These are phyloP conservation scores for Setophaga kirtlandii DNA, from an alignment of 2,113 vertebrate genomes.

Conservation along the genomic window DNA sequence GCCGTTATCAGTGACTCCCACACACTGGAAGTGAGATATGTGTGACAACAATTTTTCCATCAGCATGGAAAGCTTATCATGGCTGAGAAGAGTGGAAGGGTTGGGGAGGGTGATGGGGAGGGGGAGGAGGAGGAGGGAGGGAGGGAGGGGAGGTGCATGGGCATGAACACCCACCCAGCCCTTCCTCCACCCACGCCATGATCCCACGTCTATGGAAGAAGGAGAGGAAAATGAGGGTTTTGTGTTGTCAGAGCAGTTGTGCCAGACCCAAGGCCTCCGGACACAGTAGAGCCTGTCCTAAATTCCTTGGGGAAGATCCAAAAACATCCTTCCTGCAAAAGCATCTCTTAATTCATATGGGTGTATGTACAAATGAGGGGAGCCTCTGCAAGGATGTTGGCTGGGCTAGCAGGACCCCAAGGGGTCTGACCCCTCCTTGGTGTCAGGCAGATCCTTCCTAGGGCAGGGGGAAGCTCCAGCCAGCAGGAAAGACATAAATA, in stretches of 20 bases:
- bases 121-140: not conserved
- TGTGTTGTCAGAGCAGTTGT: not conserved
- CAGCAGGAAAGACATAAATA: not conserved
- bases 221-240: fast-evolving
- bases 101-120: not conserved
- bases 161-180: fast-evolving
- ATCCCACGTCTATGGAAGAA: not conserved
- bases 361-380: not conserved
- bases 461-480: not conserved
- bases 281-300: not conserved
- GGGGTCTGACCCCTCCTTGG: not conserved
- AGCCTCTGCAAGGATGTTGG: not conserved
- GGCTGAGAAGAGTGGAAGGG: not conserved
- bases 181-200: not conserved
- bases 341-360: not conserved
- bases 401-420: not conserved
- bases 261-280: not conserved
- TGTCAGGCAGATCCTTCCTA: not conserved
- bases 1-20: constrained; percentile 22
- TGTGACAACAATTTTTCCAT: constrained; percentile 62
- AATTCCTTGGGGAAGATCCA: not conserved
- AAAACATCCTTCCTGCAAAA: not conserved
- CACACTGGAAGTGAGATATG: constrained; percentile 66
- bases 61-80: not conserved
- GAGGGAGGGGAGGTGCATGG: not conserved